Base-by-base conservation (phyloP, 2,113 vertebrate species). In the Spea multiplicata region DNA sequence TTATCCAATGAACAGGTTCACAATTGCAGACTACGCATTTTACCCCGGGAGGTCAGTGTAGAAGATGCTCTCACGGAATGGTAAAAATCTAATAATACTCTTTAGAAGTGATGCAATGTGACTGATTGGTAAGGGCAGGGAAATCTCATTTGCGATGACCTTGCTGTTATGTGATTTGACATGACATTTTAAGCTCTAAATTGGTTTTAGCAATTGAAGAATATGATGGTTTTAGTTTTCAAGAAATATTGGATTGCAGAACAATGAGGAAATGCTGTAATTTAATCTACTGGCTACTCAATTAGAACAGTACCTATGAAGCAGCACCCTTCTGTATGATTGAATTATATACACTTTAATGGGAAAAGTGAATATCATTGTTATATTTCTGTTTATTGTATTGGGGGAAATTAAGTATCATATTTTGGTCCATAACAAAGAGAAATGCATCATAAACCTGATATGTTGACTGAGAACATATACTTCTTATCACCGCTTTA, bases 161-260 rank as follows among this genome's bases (percentile, higher is more conserved):
- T 89, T 90, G 89, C 83, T 89, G 86, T 88, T 92, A 89, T 84
- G 82, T 86, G 83, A 91, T 86, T 88, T 91, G 87, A 90, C 84
- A 89, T 92, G 89, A 92, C 89, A 92, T 93, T 93, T 93, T 91
- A 89, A 89, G 90, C 85, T 86, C 84, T 78, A 91, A 90, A 91
- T 90, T 90, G 86, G 82, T 89, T 92, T 92, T 89, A 86, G 83
- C 88, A 92, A 91, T 89, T 93, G 90, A 91, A 88, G 89, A 89
- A 88, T 88, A 86, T 83, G 80, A 86, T 2, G 76, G 86, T 86
- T 84, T 89, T 87, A 85, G 85, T 87, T 88, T 88, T 92, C 84
- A 87, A 89, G 84, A 91, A 91, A 90, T 89, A 91, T 87, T 90
- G 86, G 84, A 92, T 89, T 85, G 86, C 82, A 14, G 88, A 88